These are phyloP conservation scores for Probaryconus sp. DNA, from an alignment of 1,140 invertebrate species.

Conservation along the genomic window DNA sequence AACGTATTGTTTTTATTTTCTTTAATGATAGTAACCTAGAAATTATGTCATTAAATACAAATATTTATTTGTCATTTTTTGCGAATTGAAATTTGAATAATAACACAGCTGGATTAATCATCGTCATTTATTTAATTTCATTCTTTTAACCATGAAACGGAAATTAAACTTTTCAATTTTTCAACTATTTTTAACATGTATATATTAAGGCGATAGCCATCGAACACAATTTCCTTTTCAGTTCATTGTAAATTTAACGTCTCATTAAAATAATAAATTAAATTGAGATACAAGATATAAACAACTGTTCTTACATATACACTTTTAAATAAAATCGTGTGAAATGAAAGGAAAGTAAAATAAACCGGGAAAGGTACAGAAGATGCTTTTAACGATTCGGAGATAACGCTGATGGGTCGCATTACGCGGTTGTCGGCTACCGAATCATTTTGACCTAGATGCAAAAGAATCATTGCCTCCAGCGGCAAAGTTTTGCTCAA, in stretches of 20 bases:
- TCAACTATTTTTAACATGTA: too few relatives aligned
- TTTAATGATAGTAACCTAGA: too few relatives aligned
- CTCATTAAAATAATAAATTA: slow-evolving; percentile 49
- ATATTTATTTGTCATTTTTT: too few relatives aligned
- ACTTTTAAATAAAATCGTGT: slow-evolving; percentile 38
- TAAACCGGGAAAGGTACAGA: slow-evolving; percentile 64
- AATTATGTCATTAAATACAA: too few relatives aligned
- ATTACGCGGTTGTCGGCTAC: slow-evolving; percentile 68
- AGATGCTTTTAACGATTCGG: slow-evolving; percentile 64
- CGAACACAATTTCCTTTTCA: slow-evolving; percentile 12
- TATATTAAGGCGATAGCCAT: background rate
- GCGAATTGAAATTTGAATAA: too few relatives aligned
- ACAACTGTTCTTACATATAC: slow-evolving; percentile 28
- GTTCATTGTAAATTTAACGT: slow-evolving; percentile 27
- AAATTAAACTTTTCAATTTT: too few relatives aligned
- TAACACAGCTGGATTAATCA: too few relatives aligned
- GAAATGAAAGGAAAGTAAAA: slow-evolving; percentile 60
- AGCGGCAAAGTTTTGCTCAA: slow-evolving; percentile 41
- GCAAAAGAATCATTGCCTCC: slow-evolving; percentile 52
- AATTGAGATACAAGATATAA: slow-evolving; percentile 26
- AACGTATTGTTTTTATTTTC: too few relatives aligned
- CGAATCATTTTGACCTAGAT: slow-evolving; percentile 74
- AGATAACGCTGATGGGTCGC: slow-evolving; percentile 68
- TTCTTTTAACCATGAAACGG: too few relatives aligned
- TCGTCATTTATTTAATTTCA: too few relatives aligned